Conservation (phyloP, 2,113 vertebrate genomes). For the Noctilio leporinus region DNA sequence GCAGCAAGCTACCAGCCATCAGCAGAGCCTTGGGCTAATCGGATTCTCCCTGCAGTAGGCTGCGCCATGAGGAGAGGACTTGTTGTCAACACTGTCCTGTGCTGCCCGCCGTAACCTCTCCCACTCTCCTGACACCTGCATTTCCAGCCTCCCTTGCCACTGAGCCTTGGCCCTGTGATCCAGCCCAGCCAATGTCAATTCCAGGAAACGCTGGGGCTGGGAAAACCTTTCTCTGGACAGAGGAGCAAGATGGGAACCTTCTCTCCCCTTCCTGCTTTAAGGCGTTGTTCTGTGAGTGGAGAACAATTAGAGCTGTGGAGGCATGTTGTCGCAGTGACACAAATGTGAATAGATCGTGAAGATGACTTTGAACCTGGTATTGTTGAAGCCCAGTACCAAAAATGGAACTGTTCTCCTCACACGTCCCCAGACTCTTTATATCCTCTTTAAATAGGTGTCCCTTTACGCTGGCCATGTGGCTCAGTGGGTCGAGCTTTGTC, state of each 20-base stretch:
- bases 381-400: neutral
- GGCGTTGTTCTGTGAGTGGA: neutral
- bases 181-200: neutral
- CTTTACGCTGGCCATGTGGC: too few species aligned
- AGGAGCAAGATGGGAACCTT: neutral
- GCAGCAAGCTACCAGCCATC: neutral
- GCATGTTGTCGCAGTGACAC: neutral
- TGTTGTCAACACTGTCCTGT: neutral
- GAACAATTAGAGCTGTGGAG: neutral
- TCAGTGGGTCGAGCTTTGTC: too few species aligned
- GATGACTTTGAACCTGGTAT: neutral
- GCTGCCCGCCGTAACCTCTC: neutral
- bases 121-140: neutral
- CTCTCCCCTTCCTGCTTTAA: neutral
- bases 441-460: neutral
- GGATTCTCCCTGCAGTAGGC: neutral
- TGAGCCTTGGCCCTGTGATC: neutral
- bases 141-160: neutral
- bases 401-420: neutral
- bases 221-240: neutral
- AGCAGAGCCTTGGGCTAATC: neutral
- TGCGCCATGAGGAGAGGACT: neutral
- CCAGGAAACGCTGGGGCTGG: neutral
- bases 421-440: neutral
- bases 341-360: neutral